Percentiles rank a stretch among this genome's conserved stretches.
These are phyloP conservation scores for Psephotus haematonotus DNA, from an alignment of 2,113 vertebrate species.

Conservation along the genomic window DNA sequence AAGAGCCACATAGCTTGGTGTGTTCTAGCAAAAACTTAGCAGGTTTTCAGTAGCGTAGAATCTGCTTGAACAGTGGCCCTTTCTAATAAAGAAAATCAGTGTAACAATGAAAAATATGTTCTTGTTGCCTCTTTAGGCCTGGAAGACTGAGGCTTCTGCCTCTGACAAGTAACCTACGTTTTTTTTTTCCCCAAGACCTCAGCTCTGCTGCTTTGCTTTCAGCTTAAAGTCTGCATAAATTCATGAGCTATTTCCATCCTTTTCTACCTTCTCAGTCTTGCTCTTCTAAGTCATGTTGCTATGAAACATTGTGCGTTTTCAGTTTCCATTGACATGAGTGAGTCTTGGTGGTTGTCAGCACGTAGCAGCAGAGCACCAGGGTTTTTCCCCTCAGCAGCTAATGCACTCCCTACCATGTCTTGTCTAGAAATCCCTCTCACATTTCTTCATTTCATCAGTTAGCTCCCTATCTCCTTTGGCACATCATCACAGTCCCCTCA, in stretches of 20 bases:
- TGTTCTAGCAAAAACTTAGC: neutral
- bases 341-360: neutral
- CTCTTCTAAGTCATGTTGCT: neutral
- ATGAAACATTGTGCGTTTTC: neutral
- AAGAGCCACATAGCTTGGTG: neutral
- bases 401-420: neutral
- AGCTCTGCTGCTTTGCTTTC: neutral
- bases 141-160: neutral
- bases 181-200: neutral
- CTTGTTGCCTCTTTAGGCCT: neutral
- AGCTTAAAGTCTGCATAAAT: neutral
- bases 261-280: neutral
- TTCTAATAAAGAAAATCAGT: neutral
- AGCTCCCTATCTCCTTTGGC: neutral
- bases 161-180: neutral
- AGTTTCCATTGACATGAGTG: neutral
- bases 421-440: neutral
- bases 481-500: neutral
- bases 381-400: neutral
- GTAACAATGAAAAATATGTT: neutral
- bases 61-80: neutral
- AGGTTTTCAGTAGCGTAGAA: neutral
- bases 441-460: neutral
- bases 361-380: accelerated
- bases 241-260: accelerated